Conservation (phyloP, 2,888 invertebrate species). For the Eupithecia centaureata region DNA sequence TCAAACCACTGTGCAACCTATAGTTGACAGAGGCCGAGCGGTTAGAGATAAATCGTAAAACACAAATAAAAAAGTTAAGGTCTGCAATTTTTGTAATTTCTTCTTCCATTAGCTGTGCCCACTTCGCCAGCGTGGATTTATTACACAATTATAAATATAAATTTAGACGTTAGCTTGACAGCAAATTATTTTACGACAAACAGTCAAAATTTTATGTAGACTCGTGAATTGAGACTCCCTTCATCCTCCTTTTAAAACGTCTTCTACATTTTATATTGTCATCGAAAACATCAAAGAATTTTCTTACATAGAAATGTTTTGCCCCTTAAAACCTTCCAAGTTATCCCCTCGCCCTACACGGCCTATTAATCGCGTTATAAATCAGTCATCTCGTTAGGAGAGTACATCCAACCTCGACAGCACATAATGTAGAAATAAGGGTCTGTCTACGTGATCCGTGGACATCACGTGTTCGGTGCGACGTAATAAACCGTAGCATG, state of each 20-base stretch:
- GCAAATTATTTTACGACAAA: not conserved
- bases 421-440: constrained; percentile 65
- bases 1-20: too few relatives aligned
- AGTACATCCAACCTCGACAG: constrained; percentile 35
- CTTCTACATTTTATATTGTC: constrained; percentile 2
- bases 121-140: too few relatives aligned
- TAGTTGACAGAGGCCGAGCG: too few relatives aligned
- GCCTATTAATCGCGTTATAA: constrained; percentile 35
- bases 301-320: constrained; percentile 8
- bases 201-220: not conserved
- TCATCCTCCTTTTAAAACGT: not conserved
- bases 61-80: too few relatives aligned
- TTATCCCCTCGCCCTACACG: constrained; percentile 27
- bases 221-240: not conserved
- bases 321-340: constrained; percentile 30
- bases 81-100: too few relatives aligned
- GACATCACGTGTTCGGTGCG: constrained; percentile 65
- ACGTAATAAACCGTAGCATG: constrained; percentile 69
- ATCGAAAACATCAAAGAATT: constrained; percentile 11
- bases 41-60: too few relatives aligned
- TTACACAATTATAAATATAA: too few relatives aligned
- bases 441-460: constrained; percentile 56
- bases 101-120: too few relatives aligned
- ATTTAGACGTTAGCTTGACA: too few relatives aligned
- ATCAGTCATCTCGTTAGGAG: constrained; percentile 35